phyloP scores from a whole-genome alignment of 2,888 invertebrate genomes.

The Tenthredo livida region DNA sequence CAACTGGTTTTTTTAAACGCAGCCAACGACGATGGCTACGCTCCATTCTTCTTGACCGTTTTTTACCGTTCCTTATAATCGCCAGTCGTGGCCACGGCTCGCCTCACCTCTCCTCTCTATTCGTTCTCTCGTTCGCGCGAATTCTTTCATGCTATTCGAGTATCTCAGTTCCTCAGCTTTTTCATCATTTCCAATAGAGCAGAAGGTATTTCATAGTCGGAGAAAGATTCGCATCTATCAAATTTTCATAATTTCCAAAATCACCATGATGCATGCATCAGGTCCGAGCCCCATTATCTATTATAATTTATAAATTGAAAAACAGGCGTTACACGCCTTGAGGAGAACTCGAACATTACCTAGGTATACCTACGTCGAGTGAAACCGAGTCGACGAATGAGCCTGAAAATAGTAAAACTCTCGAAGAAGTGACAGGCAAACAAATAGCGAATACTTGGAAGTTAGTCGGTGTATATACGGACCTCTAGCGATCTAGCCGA shows the following conservation, averaged over 20 bases:
- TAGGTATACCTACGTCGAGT: neutral
- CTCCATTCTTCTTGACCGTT: conserved; percentile 61
- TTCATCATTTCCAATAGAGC: conserved; percentile 7
- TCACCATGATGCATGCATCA: neutral
- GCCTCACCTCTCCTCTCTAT: conserved; percentile 60
- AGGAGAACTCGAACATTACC: neutral
- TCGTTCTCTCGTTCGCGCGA: conserved; percentile 45
- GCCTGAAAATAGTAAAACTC: conserved; percentile 66
- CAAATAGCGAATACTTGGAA: conserved; percentile 69
- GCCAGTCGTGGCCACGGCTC: conserved; percentile 60
- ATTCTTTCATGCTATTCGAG: conserved; percentile 49
- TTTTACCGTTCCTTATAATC: conserved; percentile 53
- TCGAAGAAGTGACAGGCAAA: conserved; percentile 59
- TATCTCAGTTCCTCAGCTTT: conserved; percentile 30
- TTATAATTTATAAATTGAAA: neutral
- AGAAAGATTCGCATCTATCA: neutral
- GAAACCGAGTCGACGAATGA: conserved; percentile 61
- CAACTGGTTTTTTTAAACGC: conserved; percentile 78
- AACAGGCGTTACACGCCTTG: neutral
- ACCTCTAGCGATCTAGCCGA: conserved; percentile 62
- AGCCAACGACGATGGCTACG: conserved; percentile 74
- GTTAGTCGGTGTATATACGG: conserved; percentile 62
- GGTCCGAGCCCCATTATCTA: neutral
- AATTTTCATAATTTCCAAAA: neutral
- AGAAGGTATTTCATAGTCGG: neutral